Conservation (phyloP, 2,888 invertebrate genomes). For the Pachliopta kotzebuea region DNA sequence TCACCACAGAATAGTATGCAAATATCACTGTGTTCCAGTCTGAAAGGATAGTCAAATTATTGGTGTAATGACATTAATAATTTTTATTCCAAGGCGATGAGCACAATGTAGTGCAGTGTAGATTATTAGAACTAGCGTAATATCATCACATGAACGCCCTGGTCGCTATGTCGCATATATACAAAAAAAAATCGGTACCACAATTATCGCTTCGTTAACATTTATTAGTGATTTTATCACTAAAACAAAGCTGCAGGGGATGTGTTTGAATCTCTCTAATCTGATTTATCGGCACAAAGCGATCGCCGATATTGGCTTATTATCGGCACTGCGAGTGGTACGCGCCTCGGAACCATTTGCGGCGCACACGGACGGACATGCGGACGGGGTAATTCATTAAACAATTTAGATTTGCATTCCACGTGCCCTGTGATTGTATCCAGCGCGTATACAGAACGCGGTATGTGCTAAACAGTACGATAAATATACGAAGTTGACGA, state of each 20-base stretch:
- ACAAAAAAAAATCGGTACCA: neutral
- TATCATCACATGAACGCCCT: too few species aligned
- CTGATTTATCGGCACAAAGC: conserved; percentile 34
- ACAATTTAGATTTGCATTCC: conserved; percentile 43
- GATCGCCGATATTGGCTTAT: conserved; percentile 34
- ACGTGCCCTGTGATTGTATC: conserved; percentile 32
- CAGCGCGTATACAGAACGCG: conserved; percentile 25
- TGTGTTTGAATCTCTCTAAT: conserved; percentile 9
- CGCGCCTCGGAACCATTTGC: conserved; percentile 32
- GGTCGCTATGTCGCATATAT: neutral
- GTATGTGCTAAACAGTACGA: too few species aligned
- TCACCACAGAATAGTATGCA: too few species aligned
- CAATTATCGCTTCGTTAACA: neutral
- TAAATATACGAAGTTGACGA: too few species aligned
- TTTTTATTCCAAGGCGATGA: too few species aligned
- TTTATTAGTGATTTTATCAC: conserved; percentile 7
- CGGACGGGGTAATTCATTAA: conserved; percentile 42
- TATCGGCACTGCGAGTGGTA: conserved; percentile 36
- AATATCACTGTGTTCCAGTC: too few species aligned
- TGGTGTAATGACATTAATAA: too few species aligned
- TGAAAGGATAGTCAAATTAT: too few species aligned
- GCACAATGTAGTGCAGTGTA: too few species aligned
- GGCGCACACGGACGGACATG: conserved; percentile 29
- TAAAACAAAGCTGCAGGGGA: conserved; percentile 3
- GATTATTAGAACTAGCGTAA: too few species aligned